phyloP scores from a whole-genome alignment of 2,113 vertebrate species.

The Phrynosoma platyrhinos region DNA sequence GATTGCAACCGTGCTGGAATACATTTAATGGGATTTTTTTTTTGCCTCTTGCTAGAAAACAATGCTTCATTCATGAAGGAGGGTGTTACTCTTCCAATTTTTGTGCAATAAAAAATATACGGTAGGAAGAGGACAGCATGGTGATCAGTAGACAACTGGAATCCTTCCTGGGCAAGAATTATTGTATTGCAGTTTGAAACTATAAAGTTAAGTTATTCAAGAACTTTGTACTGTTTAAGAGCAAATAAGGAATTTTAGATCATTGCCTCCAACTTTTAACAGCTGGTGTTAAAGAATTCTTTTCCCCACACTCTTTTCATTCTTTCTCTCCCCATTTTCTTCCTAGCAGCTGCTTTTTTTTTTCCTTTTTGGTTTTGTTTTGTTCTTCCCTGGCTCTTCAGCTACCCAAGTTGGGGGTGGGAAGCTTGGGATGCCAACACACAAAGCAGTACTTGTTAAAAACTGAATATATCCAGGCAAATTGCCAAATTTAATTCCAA shows the following conservation, averaged over 20 bases:
- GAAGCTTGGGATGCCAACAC: conserved; percentile 71
- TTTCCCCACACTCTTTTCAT: conserved; percentile 59
- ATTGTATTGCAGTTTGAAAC: not conserved
- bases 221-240: conserved; percentile 61
- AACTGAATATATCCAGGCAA: conserved; percentile 87
- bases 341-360: conserved; percentile 81
- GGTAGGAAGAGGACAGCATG: conserved; percentile 19
- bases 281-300: conserved; percentile 76
- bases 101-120: not conserved
- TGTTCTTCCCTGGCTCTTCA: conserved; percentile 62
- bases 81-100: too few species aligned
- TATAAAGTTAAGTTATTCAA: conserved; percentile 57
- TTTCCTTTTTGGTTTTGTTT: conserved; percentile 72
- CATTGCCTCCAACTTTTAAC: conserved; percentile 73
- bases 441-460: conserved; percentile 92
- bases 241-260: conserved; percentile 58
- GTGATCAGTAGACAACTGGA: not conserved
- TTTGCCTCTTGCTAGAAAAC: not conserved
- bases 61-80: too few species aligned
- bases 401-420: conserved; percentile 53
- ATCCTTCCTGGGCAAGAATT: not conserved
- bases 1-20: too few species aligned
- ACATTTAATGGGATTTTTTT: not conserved
- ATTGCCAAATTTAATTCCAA: conserved; percentile 86
- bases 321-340: conserved; percentile 63